These are phyloP conservation scores for Novumbra hubbsi DNA, from an alignment of 2,797 vertebrate species.

Conservation along the genomic window DNA sequence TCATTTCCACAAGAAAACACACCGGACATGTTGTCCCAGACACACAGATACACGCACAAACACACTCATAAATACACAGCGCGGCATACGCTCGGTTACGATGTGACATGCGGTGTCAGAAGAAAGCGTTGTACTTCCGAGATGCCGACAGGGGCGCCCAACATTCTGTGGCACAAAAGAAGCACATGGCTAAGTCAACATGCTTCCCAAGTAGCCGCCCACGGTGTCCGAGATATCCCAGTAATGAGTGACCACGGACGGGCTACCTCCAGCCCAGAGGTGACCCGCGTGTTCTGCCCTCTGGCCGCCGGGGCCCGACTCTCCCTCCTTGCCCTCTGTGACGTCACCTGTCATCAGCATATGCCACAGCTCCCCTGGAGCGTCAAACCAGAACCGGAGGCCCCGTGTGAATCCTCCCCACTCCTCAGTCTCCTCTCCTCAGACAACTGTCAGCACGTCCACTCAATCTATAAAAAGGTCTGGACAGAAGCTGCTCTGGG, in stretches of 20 bases:
- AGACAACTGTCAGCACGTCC: slow-evolving; percentile 52
- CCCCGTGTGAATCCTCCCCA: slow-evolving; percentile 24
- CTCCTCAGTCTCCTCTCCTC: slow-evolving; percentile 7
- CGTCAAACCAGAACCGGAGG: slow-evolving; percentile 56
- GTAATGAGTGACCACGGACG: slow-evolving; percentile 37
- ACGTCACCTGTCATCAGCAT: slow-evolving; percentile 56
- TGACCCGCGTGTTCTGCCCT: not conserved
- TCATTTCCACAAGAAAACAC: slow-evolving; percentile 50
- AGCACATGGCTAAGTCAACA: slow-evolving; percentile 42
- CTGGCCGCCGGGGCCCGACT: slow-evolving; percentile 8
- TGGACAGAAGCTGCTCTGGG: slow-evolving; percentile 34
- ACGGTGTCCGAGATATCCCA: slow-evolving; percentile 40
- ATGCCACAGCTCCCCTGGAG: slow-evolving; percentile 45
- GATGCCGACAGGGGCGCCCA: slow-evolving; percentile 23
- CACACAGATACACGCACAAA: slow-evolving; percentile 5
- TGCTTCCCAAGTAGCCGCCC: slow-evolving; percentile 24
- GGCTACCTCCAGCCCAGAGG: slow-evolving; percentile 33
- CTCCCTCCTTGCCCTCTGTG: slow-evolving; percentile 24
- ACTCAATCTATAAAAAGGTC: slow-evolving; percentile 21
- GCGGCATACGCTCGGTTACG: slow-evolving; percentile 11
- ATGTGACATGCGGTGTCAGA: slow-evolving; percentile 28
- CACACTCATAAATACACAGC: slow-evolving; percentile 23
- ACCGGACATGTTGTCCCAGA: slow-evolving; percentile 11
- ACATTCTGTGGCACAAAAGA: slow-evolving; percentile 30
- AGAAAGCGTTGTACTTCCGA: slow-evolving; percentile 1